Conservation (phyloP, 2,888 invertebrate species). For the Sicus ferrugineus region DNA sequence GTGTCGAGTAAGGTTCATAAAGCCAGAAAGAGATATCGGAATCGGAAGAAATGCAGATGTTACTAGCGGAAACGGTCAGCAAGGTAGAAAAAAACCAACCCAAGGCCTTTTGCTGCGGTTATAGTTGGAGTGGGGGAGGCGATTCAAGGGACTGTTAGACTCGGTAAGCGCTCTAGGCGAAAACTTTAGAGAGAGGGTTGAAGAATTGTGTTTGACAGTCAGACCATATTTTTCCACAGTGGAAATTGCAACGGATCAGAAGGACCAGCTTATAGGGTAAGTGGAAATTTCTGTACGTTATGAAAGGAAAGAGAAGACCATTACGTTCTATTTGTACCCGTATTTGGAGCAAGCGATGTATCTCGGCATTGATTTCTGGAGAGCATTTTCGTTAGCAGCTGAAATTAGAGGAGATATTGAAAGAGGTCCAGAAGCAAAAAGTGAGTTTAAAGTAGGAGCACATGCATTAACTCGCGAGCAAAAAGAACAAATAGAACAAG, state of each 20-base stretch:
- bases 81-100: no score
- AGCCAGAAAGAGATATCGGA: no score
- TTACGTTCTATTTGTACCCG: constrained; percentile 22
- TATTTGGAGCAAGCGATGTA: constrained; percentile 26
- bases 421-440: no score
- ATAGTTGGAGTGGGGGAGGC: background rate
- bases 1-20: no score
- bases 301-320: background rate
- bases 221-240: background rate
- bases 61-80: no score
- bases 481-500: no score
- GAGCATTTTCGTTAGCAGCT: constrained; percentile 24
- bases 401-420: constrained; percentile 7
- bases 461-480: no score
- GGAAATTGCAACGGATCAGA: constrained; percentile 24
- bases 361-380: constrained; percentile 36
- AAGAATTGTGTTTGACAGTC: background rate
- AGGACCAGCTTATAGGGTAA: constrained; percentile 10
- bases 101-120: constrained; percentile 21
- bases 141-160: constrained; percentile 27
- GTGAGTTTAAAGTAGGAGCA: background rate
- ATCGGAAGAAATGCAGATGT: no score
- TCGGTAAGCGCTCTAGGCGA: constrained; percentile 18
- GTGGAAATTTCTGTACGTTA: background rate
- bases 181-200: background rate